These are phyloP conservation scores for Glossosoma conforme DNA, from an alignment of 1,140 invertebrate genomes.

Conservation along the genomic window DNA sequence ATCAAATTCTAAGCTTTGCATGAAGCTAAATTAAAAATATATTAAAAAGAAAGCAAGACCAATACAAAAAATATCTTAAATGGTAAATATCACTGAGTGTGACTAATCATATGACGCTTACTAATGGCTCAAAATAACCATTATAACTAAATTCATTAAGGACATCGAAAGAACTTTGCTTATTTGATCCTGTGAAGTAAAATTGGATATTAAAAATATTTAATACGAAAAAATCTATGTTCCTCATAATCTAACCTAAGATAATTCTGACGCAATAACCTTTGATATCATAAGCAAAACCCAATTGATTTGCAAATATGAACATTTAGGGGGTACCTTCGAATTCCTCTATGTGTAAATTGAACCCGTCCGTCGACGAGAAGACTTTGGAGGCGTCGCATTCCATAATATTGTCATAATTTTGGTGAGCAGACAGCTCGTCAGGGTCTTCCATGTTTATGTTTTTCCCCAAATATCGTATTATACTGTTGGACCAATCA, in stretches of 20 bases:
- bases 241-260: background rate
- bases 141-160: constrained; percentile 8
- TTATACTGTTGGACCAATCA: constrained; percentile 38
- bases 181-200: constrained; percentile 10
- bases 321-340: constrained; percentile 12
- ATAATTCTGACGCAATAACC: constrained; percentile 15
- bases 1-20: no score
- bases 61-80: no score
- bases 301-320: background rate
- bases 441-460: constrained; percentile 37
- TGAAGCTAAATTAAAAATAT: no score
- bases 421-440: constrained; percentile 3
- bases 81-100: no score
- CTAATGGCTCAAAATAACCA: background rate
- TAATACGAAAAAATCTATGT: constrained; percentile 3
- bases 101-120: no score
- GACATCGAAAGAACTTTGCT: constrained; percentile 17
- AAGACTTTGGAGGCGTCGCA: constrained; percentile 14
- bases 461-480: constrained; percentile 37
- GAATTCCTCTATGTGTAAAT: constrained; percentile 10
- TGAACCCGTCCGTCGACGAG: background rate
- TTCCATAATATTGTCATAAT: constrained; percentile 19
- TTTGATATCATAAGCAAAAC: constrained; percentile 6
- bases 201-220: constrained; percentile 12
- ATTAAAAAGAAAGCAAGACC: no score